Conservation (phyloP, 2,888 invertebrate species). For the Homarus gammarus region DNA sequence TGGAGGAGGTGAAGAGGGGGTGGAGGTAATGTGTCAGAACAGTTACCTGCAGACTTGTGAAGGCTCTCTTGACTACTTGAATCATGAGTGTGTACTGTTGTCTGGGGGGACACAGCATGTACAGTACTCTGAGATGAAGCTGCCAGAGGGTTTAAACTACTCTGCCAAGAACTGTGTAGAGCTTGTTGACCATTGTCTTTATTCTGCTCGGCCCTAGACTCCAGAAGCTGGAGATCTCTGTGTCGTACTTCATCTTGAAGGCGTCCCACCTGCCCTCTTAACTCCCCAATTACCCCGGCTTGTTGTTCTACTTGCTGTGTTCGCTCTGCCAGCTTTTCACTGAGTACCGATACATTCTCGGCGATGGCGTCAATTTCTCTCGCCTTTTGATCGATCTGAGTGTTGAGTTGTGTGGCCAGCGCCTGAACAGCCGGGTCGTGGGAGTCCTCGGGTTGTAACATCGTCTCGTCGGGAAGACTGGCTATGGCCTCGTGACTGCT, state of each 20-base stretch:
- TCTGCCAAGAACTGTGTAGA: slow-evolving; percentile 41
- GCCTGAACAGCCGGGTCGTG: slow-evolving; percentile 47
- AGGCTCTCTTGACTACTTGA: slow-evolving; percentile 47
- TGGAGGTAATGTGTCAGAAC: slow-evolving; percentile 69
- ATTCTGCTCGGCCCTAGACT: slow-evolving; percentile 4
- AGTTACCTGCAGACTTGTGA: slow-evolving; percentile 24
- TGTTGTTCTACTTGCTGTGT: slow-evolving; percentile 48
- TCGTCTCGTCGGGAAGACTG: slow-evolving; percentile 36
- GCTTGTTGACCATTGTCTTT: slow-evolving; percentile 15
- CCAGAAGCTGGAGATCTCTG: slow-evolving; percentile 37
- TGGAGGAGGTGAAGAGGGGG: slow-evolving; percentile 61
- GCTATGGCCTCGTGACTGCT: slow-evolving; percentile 34
- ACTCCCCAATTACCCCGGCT: slow-evolving; percentile 51
- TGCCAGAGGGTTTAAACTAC: slow-evolving; percentile 33
- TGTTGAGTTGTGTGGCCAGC: slow-evolving; percentile 39
- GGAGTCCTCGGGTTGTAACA: slow-evolving; percentile 23
- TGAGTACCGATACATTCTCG: slow-evolving; percentile 51
- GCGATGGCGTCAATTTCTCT: slow-evolving; percentile 60
- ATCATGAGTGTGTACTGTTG: slow-evolving; percentile 28
- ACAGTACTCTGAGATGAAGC: slow-evolving; percentile 53
- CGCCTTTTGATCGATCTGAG: slow-evolving; percentile 56
- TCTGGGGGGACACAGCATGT: slow-evolving; percentile 37
- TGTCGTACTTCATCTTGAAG: slow-evolving; percentile 45
- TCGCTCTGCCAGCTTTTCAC: slow-evolving; percentile 39
- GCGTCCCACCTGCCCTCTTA: slow-evolving; percentile 42